Evolutionary conservation across 2,797 vertebrate genomes (phyloP), one percentile per base, ranked within the genome.

Genomic region (Tachyglossus aculeatus): DNA sequence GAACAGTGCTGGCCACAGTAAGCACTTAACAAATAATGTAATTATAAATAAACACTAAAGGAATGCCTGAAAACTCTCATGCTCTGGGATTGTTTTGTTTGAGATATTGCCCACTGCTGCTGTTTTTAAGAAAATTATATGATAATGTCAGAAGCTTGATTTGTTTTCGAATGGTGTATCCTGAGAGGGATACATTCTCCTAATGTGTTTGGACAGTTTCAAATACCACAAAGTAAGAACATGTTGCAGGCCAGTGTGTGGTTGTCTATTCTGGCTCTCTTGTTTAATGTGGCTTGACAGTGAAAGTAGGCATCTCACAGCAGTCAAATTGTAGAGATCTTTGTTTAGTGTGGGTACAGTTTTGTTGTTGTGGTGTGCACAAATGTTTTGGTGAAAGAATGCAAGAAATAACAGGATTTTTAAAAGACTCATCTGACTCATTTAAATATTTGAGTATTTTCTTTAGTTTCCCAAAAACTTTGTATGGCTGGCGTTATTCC

Each of bases 141-240:
- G 39, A 50, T 22, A 39, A 54, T 50, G 74, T 63, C 32, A 29
- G 34, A 36, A 70, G 58, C 29, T 67, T 72, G 27, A 74, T 74
- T 19, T 45, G n/a, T 51, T 72, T 34, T 79, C 64, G 72, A 34
- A 34, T 22, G 22, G 10, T 70, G 19, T 5, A 4, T 65, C 21
- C 16, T 66, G 40, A 36, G 60, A 67, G 71, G 51, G 25, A 8
- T 37, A 73, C 80, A 78, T 81, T 81, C 58, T 52, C 55, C 6
- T 52, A 56, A 81, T 77, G 81, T 70, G 78, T 48, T 44, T 31
- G 45, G 71, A 67, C 58, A 64, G n/a, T 65, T 89, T 72, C 47
- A 60, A 73, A 27, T 64, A 41, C 15, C 53, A 1, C 61, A 52
- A 57, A 48, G 11, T 22, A 64, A 71, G 44, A 77, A 33, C 7